These are phyloP conservation scores for Rhynchonycteris naso DNA, from an alignment of 2,797 vertebrate genomes.

Conservation along the genomic window DNA sequence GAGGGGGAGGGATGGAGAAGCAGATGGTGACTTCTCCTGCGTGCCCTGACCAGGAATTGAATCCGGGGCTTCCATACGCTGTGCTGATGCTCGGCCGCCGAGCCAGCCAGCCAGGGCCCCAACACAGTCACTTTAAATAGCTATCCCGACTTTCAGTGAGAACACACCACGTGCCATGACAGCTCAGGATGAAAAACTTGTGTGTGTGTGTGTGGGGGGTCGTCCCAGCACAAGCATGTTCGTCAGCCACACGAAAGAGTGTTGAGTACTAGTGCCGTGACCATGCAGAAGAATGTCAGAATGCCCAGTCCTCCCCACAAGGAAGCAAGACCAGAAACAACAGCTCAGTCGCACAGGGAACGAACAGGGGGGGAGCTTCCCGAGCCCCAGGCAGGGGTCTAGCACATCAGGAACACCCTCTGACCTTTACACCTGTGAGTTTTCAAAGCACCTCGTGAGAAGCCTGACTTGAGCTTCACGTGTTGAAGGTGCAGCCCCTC, in stretches of 20 bases:
- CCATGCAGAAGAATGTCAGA: background rate
- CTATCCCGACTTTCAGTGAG: background rate
- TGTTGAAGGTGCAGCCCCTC: too few relatives aligned
- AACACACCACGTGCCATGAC: accelerated
- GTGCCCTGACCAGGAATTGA: too few relatives aligned
- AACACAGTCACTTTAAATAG: background rate
- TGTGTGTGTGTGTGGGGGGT: too few relatives aligned
- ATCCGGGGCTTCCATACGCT: too few relatives aligned
- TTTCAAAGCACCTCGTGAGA: accelerated
- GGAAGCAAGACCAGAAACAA: background rate
- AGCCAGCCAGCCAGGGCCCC: too few relatives aligned
- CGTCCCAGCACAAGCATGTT: background rate
- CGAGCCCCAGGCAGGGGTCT: background rate
- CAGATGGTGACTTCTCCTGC: too few relatives aligned
- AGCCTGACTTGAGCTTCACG: background rate
- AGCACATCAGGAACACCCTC: accelerated
- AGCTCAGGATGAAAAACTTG: accelerated
- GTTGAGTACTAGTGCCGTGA: background rate
- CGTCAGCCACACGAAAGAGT: background rate
- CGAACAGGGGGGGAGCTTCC: too few relatives aligned
- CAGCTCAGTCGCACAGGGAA: background rate
- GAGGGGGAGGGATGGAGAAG: too few relatives aligned
- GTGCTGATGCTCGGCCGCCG: too few relatives aligned
- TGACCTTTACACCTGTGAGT: accelerated
- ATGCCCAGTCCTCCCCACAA: accelerated